phyloP scores from a whole-genome alignment of 2,113 vertebrate species.

The Antennarius striatus region DNA sequence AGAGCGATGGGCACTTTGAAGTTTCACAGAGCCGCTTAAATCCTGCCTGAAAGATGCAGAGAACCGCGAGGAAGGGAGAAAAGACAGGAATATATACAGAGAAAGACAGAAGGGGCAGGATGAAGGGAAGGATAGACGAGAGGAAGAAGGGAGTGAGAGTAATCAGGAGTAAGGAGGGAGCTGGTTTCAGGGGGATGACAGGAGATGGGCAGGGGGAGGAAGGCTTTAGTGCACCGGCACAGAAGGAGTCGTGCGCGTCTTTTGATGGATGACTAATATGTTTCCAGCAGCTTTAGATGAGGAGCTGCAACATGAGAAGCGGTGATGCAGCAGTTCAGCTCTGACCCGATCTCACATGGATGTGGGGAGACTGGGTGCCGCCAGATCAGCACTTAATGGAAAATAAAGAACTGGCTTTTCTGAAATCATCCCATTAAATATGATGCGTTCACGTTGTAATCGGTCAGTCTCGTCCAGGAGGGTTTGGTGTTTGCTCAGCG shows the following conservation, averaged over 20 bases:
- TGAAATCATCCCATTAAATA: slow-evolving; percentile 4
- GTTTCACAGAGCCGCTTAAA: slow-evolving; percentile 75
- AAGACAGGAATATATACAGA: slow-evolving; percentile 56
- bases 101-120: slow-evolving; percentile 34
- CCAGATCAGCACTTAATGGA: slow-evolving; percentile 54
- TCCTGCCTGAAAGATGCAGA: slow-evolving; percentile 71
- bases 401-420: slow-evolving; percentile 26
- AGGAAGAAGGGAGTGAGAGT: slow-evolving; percentile 39
- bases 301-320: slow-evolving; percentile 65
- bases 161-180: slow-evolving; percentile 55
- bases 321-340: slow-evolving; percentile 45
- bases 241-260: slow-evolving; percentile 35
- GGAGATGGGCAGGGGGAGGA: slow-evolving; percentile 42
- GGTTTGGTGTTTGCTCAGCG: no score
- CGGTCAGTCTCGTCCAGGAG: no score
- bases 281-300: slow-evolving; percentile 58
- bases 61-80: slow-evolving; percentile 62
- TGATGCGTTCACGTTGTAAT: no score
- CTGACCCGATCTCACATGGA: slow-evolving; percentile 48
- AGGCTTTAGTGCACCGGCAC: slow-evolving; percentile 54
- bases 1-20: slow-evolving; percentile 76
- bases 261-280: slow-evolving; percentile 54
- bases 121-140: slow-evolving; percentile 49
- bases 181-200: slow-evolving; percentile 59
- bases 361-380: slow-evolving; percentile 52